Percentiles rank a stretch among this genome's conserved stretches.
phyloP scores from a whole-genome alignment of 1,140 invertebrate species.

The Hermatobates lingyangjiaoensis region DNA sequence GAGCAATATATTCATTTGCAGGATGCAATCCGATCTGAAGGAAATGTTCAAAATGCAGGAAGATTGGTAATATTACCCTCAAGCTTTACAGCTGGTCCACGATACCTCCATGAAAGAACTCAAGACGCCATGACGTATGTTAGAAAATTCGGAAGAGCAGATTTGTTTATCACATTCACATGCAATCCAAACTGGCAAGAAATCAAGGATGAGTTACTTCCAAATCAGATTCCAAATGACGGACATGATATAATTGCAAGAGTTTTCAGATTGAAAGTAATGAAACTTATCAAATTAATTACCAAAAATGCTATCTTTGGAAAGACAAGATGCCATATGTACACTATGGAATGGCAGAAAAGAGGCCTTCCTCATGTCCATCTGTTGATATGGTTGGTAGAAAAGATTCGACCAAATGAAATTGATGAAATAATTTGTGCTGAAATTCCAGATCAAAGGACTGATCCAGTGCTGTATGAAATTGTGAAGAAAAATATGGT shows the following conservation, averaged over 20 bases:
- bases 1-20: conserved; percentile 19
- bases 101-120: conserved; percentile 24
- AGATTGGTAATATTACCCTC: conserved; percentile 22
- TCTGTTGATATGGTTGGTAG: conserved; percentile 25
- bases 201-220: conserved; percentile 9
- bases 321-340: conserved; percentile 17
- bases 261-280: conserved; percentile 1
- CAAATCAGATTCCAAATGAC: neutral
- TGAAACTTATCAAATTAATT: conserved; percentile 1
- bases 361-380: conserved; percentile 28
- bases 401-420: conserved; percentile 20
- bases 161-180: conserved; percentile 25
- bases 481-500: conserved; percentile 25
- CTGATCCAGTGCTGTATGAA: conserved; percentile 24
- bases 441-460: conserved; percentile 29
- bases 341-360: conserved; percentile 28
- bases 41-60: conserved; percentile 11
- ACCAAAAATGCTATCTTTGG: conserved; percentile 7
- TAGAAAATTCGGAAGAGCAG: conserved; percentile 21
- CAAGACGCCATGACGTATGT: conserved; percentile 29
- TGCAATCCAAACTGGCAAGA: conserved; percentile 16
- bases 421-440: conserved; percentile 30
- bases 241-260: conserved; percentile 14
- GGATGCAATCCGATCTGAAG: conserved; percentile 17
- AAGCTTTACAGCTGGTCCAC: conserved; percentile 22